Base-by-base conservation (phyloP, 2,888 invertebrate genomes). In the Tribolium freemani region DNA sequence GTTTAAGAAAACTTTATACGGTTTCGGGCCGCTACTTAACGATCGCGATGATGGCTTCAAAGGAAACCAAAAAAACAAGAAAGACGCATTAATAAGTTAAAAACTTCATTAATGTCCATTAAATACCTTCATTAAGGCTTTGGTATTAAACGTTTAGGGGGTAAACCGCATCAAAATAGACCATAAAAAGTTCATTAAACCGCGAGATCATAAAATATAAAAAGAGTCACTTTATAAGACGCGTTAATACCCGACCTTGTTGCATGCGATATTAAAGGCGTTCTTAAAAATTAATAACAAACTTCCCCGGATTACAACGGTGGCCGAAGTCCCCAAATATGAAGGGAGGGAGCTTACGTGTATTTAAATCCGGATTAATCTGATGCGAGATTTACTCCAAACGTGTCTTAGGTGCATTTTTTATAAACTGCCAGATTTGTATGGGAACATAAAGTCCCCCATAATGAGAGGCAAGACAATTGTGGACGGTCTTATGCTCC, bases 151-250 rank as follows among this genome's bases (percentile, higher is more conserved):
- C 63, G 61, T 54, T 70, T 70, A 50, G 31, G 63, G 72, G 72
- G 51, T 44, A 48, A 54, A 45, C 46, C 67, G 56, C 46, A 60
- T 67, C 50, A 71, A 71, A 72, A 56, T 69, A 57, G 30, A 8
- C 63, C 68, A 63, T 72, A 72, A 68, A 72, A 72, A 72, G 69
- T 72, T 72, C 72, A 72, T 72, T 72, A 72, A 72, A 56, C 69
- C 57, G 21, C 53, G 30, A 57, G 57, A 63, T 69, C 72, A 69
- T 72, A 72, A 72, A 72, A 72, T 38, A 63, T 72, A 68, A 11
- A 50, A 60, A 61, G 63, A 68, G 50, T 58, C 38, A 54, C 66
- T 66, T 57, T 54, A 38, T 58, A 57, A 58, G 51, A 48, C 38
- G 45, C 51, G 69, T 53, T 60, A 69, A 69, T 51, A 60, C 68